A percentile compares a stretch with the other conserved stretches of the same genome.
These are phyloP conservation scores for Diorhabda sublineata DNA, from an alignment of 1,140 invertebrate species.

Conservation along the genomic window DNA sequence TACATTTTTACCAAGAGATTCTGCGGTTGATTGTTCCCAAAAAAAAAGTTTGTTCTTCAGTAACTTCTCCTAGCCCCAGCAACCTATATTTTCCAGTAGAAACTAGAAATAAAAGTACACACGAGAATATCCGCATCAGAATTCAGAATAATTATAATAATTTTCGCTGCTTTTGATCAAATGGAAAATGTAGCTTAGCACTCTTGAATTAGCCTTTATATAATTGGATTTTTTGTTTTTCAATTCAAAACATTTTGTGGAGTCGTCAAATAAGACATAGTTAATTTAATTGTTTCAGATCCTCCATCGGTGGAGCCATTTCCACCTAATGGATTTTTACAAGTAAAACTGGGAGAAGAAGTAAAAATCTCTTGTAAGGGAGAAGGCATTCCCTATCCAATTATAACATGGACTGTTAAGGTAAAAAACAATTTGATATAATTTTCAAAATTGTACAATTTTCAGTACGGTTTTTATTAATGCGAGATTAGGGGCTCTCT, in stretches of 20 bases:
- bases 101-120: neutral
- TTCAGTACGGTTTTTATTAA: no score
- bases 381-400: constrained; percentile 62
- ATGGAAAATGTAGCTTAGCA: neutral
- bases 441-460: no score
- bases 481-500: no score
- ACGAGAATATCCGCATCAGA: no score
- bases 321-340: constrained; percentile 63
- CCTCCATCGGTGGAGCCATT: constrained; percentile 61
- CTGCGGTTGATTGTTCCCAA: no score
- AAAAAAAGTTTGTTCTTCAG: no score
- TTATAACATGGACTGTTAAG: constrained; percentile 66
- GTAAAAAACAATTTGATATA: constrained; percentile 40
- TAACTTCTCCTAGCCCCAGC: no score
- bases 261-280: no score
- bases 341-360: constrained; percentile 65
- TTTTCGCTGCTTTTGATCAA: neutral
- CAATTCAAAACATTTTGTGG: no score
- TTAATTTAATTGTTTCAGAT: constrained; percentile 48
- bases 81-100: no score
- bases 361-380: constrained; percentile 66
- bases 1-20: no score
- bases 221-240: neutral
- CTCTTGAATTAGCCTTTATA: no score
- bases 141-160: neutral